Conservation (phyloP, 2,113 vertebrate genomes). For the Caranx melampygus region DNA sequence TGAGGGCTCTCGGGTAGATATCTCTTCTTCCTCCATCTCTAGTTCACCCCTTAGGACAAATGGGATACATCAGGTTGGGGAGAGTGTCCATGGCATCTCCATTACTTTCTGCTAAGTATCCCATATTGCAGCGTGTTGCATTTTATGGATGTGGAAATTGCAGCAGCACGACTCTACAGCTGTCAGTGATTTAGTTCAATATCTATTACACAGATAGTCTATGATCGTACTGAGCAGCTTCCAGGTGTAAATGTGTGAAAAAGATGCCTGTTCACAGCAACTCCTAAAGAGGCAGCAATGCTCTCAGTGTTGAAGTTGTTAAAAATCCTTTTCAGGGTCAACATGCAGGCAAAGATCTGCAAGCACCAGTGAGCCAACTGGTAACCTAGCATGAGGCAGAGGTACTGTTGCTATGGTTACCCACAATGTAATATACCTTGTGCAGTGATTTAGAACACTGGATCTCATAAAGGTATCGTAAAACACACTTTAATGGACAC, state of each 20-base stretch:
- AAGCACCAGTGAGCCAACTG: slow-evolving; percentile 2
- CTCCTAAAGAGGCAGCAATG: not conserved
- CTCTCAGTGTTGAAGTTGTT: not conserved
- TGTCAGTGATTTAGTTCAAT: not conserved
- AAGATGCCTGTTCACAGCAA: too few species aligned
- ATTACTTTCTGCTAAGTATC: too few species aligned
- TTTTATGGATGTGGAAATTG: not conserved
- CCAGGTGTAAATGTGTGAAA: not conserved
- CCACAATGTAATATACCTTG: slow-evolving; percentile 18
- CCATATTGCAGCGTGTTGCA: not conserved
- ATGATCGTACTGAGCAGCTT: not conserved
- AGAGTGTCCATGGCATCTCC: too few species aligned
- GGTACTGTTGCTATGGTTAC: slow-evolving; percentile 46
- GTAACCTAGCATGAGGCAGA: not conserved
- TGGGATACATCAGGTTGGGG: too few species aligned
- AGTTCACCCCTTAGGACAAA: too few species aligned
- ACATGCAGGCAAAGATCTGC: not conserved
- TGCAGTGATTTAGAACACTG: not conserved
- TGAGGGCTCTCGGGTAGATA: too few species aligned
- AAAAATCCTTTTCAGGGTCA: not conserved
- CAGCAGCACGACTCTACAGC: not conserved
- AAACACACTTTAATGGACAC: slow-evolving; percentile 12
- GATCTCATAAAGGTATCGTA: not conserved
- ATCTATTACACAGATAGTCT: not conserved
- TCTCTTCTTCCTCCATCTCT: too few species aligned